Evolutionary conservation across 2,888 invertebrate species (phyloP), one percentile per base, ranked within the genome.

Genomic region (Psylliodes chrysocephalus): DNA sequence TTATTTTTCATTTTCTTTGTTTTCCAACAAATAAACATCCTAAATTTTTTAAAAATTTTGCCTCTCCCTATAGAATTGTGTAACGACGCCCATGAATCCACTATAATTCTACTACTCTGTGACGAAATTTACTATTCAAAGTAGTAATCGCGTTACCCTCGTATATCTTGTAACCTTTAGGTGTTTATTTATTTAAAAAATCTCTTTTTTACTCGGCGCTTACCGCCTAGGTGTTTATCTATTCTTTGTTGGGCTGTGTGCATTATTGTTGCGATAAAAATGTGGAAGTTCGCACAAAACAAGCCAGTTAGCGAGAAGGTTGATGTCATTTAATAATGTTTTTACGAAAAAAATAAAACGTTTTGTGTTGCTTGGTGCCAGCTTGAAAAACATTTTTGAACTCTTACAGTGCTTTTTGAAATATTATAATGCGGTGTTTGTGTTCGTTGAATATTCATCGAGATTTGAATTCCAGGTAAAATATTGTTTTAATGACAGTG

Each of bases 351-450:
- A 62, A 25, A 59, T 60, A n/a, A 51, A 38, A 54, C 54, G 38
- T 55, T 22, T 49, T n/a, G 25, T 6, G 15, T 40, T 42, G n/a
- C n/a, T n/a, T n/a, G 44, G 55, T 55, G 47, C 56, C 38, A 51
- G 40, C 40, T 38, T 28, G 14, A 22, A 57, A 60, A 60, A 44
- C 35, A 28, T 52, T 62, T 54, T 52, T 15, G 38, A 59, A 51
- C 18, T 51, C 40, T 18, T 30, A 40, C 47, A 25, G 22, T 57
- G 35, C 22, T 35, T 22, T 22, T 22, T 22, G 6, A 40, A n/a
- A 12, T 15, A n/a, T 12, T 33, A 44, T 22, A 42, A 70, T 70
- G 70, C 63, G 68, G 49, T 70, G 70, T 59, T 66, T 70, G 56
- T 70, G 70, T 47, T 44, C 68, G 47, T 38, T 70, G 40, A 62